Percentiles rank a stretch among this genome's conserved stretches.
phyloP scores from a whole-genome alignment of 1,140 invertebrate species.

The Mesaphorura yosii region DNA sequence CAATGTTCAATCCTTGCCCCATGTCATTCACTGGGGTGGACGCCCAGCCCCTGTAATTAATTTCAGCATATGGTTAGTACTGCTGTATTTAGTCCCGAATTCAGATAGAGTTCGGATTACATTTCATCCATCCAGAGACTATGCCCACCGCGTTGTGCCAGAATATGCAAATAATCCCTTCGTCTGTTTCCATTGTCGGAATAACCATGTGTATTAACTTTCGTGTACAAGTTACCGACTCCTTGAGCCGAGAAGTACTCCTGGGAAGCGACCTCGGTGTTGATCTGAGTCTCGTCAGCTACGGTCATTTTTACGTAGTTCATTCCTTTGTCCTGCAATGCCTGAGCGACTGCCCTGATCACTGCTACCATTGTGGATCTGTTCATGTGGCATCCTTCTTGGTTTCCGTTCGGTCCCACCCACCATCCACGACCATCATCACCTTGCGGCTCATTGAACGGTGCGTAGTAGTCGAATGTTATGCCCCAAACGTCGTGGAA shows the following conservation, averaged over 20 bases:
- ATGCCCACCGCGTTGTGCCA: slow-evolving; percentile 4
- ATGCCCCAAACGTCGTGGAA: slow-evolving; percentile 15
- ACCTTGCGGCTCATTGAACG: slow-evolving; percentile 26
- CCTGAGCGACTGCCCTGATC: slow-evolving; percentile 1
- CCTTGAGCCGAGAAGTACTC: slow-evolving; percentile 14
- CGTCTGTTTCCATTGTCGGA: slow-evolving; percentile 3
- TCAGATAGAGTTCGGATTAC: slow-evolving; percentile 4
- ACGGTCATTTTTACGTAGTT: slow-evolving; percentile 13
- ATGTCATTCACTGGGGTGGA: slow-evolving; percentile 12
- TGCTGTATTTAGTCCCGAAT: no score
- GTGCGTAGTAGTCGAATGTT: slow-evolving; percentile 18
- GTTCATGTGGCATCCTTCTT: slow-evolving; percentile 28
- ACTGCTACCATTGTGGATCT: slow-evolving; percentile 9
- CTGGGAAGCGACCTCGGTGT: slow-evolving; percentile 15
- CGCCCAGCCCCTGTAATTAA: slow-evolving; percentile 18
- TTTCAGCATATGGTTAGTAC: not conserved
- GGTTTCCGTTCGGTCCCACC: slow-evolving; percentile 6
- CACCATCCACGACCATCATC: slow-evolving; percentile 10
- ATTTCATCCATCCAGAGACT: slow-evolving; percentile 21
- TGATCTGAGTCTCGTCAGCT: slow-evolving; percentile 26
- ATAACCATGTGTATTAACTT: slow-evolving; percentile 27
- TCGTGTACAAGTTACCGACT: slow-evolving; percentile 9
- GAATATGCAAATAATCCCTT: not conserved
- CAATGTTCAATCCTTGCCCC: slow-evolving; percentile 18
- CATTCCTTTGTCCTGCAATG: slow-evolving; percentile 12